These are phyloP conservation scores for Charanyca ferruginea DNA, from an alignment of 2,888 invertebrate genomes.

Conservation along the genomic window DNA sequence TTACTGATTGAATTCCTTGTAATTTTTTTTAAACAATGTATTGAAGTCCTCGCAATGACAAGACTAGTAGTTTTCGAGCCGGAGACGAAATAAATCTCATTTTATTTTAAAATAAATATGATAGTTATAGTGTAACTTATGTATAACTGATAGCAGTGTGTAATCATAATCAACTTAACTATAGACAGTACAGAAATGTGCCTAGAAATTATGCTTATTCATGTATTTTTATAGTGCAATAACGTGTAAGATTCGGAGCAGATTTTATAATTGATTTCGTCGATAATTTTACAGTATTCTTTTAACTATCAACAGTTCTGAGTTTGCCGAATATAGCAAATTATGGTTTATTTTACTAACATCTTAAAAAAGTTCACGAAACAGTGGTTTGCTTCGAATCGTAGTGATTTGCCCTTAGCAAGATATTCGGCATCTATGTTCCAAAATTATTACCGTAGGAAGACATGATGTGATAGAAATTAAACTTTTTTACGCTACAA, in stretches of 20 bases:
- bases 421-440: slow-evolving; percentile 87
- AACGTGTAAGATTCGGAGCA: slow-evolving; percentile 83
- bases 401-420: slow-evolving; percentile 84
- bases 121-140: slow-evolving; percentile 73
- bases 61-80: slow-evolving; percentile 57
- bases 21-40: slow-evolving; percentile 1
- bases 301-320: slow-evolving; percentile 37
- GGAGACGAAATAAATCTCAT: slow-evolving; percentile 65
- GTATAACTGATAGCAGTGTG: slow-evolving; percentile 83
- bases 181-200: slow-evolving; percentile 89
- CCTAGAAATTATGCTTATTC: slow-evolving; percentile 89
- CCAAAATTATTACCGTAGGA: slow-evolving; percentile 87
- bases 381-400: slow-evolving; percentile 81
- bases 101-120: slow-evolving; percentile 60
- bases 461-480: slow-evolving; percentile 90
- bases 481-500: slow-evolving; percentile 89
- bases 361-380: slow-evolving; percentile 21
- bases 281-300: slow-evolving; percentile 38
- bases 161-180: slow-evolving; percentile 81
- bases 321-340: slow-evolving; percentile 52
- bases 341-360: slow-evolving; percentile 21
- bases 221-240: slow-evolving; percentile 90
- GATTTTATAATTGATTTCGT: slow-evolving; percentile 61
- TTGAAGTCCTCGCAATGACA: slow-evolving; percentile 43
- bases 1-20: slow-evolving; percentile 47